phyloP scores from a whole-genome alignment of 2,888 invertebrate genomes.

The Coecobrya sp. region DNA sequence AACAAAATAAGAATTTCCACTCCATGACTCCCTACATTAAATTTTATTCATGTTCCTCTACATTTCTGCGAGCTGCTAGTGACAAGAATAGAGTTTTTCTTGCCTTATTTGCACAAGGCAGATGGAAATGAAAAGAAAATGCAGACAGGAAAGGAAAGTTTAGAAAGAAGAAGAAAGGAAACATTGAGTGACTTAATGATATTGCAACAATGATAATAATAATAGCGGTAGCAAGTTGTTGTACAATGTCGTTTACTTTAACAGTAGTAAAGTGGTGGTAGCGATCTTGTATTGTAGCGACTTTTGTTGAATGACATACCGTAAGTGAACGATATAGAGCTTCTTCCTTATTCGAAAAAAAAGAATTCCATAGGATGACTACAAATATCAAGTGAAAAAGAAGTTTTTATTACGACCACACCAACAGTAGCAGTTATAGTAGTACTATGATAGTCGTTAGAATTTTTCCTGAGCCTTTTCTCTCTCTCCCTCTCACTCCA shows the following conservation, averaged over 20 bases:
- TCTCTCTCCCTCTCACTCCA: not conserved
- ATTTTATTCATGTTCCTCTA: not conserved
- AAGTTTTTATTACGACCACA: slow-evolving; percentile 49
- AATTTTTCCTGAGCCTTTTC: not conserved
- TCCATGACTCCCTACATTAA: not conserved
- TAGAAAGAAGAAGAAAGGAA: slow-evolving; percentile 22
- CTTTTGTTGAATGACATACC: slow-evolving; percentile 61
- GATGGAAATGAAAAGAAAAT: slow-evolving; percentile 5
- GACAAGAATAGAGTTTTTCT: not conserved
- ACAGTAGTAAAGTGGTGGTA: not conserved
- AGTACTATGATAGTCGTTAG: not conserved
- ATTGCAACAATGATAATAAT: slow-evolving; percentile 30
- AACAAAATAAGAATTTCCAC: slow-evolving; percentile 7
- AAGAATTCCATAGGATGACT: slow-evolving; percentile 62
- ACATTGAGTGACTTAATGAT: slow-evolving; percentile 31
- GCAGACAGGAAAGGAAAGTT: slow-evolving; percentile 8
- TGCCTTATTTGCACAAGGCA: not conserved
- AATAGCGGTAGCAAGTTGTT: slow-evolving; percentile 10
- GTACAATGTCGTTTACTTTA: slow-evolving; percentile 12
- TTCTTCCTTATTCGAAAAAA: slow-evolving; percentile 32
- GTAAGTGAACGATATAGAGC: slow-evolving; percentile 36
- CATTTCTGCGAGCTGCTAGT: not conserved
- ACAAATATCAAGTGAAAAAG: slow-evolving; percentile 67
- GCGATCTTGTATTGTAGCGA: not conserved
- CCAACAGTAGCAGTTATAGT: not conserved